Base-by-base conservation (phyloP, 1,140 invertebrate genomes). In the Trialeurodes vaporariorum region DNA sequence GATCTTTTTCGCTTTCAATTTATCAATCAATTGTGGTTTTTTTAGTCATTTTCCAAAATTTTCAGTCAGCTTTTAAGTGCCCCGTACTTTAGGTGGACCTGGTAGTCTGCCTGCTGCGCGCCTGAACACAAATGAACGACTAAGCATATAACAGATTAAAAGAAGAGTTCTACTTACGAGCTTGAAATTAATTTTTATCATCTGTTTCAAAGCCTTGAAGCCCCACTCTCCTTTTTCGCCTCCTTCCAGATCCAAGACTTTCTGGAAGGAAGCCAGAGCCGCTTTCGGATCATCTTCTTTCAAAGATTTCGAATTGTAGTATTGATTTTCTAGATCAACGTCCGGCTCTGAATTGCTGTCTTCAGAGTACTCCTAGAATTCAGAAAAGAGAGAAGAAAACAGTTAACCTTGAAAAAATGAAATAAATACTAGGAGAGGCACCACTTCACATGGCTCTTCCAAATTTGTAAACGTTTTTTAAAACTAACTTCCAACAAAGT, bases 151-250 rank as follows among this genome's bases (percentile, higher is more conserved):
- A 17, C 11, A n/a, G 61, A 62, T 62, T 13, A 62, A 13, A 23
- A 12, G 12, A 62, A 62, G 11, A 62, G 61, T 25, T n/a, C 24
- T 62, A 78, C 81, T 74, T 80, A 96, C 94, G 84, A 98, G 79
- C 85, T 94, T 95, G 79, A 99, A 99, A 79, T 98, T 98, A 65
- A 99, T 98, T 84, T 99, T 99, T 61, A 99, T 98, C 96, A 99
- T 99, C 79, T 99, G 98, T 79, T 99, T 99, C 1, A 99, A 82
- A n/a, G 98, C 97, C 83, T 98, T 99, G 76, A 99, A 99, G 0
- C 98, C 98, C 97, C 97, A 99, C 85, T 99, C 98, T 62, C 97
- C 97, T 81, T 99, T 99, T 72, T 98, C 96, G 5, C 94, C 94
- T 62, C 91, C 91, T 82, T 98, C 96, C 61, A 99, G 79, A 77